Conservation (phyloP, 2,797 vertebrate species). For the Otus scops region DNA sequence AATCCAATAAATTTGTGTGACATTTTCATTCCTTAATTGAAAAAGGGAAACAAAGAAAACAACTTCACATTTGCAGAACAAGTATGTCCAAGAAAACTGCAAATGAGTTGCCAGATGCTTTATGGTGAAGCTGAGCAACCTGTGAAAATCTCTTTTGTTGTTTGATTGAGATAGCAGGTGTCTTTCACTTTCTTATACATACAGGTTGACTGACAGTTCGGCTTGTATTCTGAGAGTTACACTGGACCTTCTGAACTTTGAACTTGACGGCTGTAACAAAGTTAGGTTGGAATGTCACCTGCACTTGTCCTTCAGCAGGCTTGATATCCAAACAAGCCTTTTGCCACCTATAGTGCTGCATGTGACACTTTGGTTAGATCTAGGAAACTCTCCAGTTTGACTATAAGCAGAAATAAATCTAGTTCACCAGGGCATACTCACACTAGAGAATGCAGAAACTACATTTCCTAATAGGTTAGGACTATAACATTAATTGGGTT, state of each 20-base stretch:
- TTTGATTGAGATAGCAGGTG: background rate
- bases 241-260: background rate
- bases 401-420: background rate
- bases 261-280: background rate
- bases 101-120: background rate
- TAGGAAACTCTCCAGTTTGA: background rate
- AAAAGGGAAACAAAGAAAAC: background rate
- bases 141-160: background rate
- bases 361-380: background rate
- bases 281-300: background rate
- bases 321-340: background rate
- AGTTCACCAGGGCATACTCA: background rate
- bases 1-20: background rate
- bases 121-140: background rate
- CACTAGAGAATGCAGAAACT: background rate
- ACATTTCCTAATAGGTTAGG: background rate
- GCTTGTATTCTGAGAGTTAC: background rate
- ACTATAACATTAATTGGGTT: background rate
- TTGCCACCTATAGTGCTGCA: background rate
- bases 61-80: background rate
- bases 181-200: background rate
- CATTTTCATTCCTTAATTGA: background rate
- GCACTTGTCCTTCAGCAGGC: background rate
- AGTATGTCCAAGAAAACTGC: background rate
- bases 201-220: background rate